Evolutionary conservation across 2,888 invertebrate species (phyloP).

Genomic region (Trilocha varians): DNA sequence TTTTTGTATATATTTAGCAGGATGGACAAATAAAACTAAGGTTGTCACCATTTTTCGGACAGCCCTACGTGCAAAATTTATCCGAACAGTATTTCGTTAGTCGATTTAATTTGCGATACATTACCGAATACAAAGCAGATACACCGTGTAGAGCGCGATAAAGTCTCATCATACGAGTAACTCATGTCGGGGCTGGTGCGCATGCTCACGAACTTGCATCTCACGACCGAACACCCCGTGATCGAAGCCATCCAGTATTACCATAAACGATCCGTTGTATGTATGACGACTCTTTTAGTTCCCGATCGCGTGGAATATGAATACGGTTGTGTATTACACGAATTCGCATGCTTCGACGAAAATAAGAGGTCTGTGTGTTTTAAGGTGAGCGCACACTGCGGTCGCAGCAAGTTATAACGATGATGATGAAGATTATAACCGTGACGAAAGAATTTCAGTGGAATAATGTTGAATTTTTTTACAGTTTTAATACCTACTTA

Average conservation of each 20-base stretch:
- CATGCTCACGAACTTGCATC: conserved; percentile 47
- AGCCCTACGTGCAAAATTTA: conserved; percentile 4
- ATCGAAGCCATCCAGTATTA: conserved; percentile 58
- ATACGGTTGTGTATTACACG: conserved; percentile 53
- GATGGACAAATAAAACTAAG: too few species aligned
- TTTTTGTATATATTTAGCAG: too few species aligned
- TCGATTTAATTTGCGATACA: not conserved
- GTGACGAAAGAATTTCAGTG: too few species aligned
- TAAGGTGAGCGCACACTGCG: too few species aligned
- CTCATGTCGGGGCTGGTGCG: conserved; percentile 36
- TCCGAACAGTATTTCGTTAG: not conserved
- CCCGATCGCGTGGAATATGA: conserved; percentile 49
- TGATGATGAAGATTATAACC: too few species aligned
- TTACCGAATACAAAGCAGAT: conserved; percentile 9
- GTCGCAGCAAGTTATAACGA: too few species aligned
- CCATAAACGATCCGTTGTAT: conserved; percentile 53
- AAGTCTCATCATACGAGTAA: conserved; percentile 39
- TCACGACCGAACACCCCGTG: conserved; percentile 65
- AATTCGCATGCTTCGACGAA: conserved; percentile 51
- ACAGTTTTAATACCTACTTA: too few species aligned
- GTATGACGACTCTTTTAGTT: conserved; percentile 62
- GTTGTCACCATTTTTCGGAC: too few species aligned
- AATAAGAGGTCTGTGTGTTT: conserved; percentile 38
- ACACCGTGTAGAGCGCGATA: conserved; percentile 24
- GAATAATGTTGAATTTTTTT: too few species aligned